A percentile compares a stretch with the other conserved stretches of the same genome.
phyloP scores from a whole-genome alignment of 2,113 vertebrate species.

The Corapipo altera region DNA sequence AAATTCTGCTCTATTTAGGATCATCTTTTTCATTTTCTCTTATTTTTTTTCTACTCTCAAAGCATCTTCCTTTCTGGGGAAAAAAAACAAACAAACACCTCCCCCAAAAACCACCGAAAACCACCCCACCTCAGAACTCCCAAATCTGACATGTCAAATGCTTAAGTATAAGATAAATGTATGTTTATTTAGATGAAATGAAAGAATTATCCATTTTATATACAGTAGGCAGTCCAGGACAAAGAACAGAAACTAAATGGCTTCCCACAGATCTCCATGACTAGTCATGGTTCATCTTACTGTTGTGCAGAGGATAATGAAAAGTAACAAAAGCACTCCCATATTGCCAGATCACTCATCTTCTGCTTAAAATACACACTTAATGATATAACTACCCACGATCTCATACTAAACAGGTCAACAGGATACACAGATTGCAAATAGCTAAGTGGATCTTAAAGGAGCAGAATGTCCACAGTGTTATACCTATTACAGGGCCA shows the following conservation, averaged over 20 bases:
- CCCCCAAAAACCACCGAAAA: background rate
- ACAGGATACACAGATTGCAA: background rate
- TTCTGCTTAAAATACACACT: background rate
- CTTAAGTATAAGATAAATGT: background rate
- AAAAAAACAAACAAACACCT: background rate
- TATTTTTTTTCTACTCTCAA: background rate
- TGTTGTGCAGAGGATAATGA: background rate
- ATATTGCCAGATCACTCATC: background rate
- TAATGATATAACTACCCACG: background rate
- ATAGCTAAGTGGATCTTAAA: background rate
- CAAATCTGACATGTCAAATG: background rate
- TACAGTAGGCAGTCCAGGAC: background rate
- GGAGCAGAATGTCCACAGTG: background rate
- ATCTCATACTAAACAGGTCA: background rate
- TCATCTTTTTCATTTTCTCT: background rate
- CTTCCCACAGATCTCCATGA: background rate
- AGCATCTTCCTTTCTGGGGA: background rate
- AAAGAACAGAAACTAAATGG: background rate
- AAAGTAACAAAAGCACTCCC: background rate
- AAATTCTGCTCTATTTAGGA: background rate
- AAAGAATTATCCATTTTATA: background rate
- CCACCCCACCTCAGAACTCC: background rate
- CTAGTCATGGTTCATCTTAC: background rate
- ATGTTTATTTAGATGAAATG: background rate
- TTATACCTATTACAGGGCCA: background rate